Evolutionary conservation across 2,797 vertebrate genomes (phyloP).

Genomic region (Lerista edwardsae): DNA sequence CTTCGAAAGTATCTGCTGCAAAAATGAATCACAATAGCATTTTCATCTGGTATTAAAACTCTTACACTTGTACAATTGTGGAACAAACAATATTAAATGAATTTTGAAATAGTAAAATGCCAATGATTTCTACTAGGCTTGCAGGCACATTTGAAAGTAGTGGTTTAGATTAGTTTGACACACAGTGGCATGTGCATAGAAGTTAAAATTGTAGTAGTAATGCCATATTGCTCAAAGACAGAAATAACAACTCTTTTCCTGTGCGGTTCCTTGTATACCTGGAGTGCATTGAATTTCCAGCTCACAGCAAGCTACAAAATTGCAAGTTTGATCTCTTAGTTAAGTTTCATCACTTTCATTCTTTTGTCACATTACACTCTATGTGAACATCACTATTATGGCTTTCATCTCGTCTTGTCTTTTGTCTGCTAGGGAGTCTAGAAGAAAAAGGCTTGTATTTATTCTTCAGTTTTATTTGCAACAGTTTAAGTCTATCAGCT

Average conservation of each 20-base stretch:
- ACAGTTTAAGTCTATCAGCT: neutral
- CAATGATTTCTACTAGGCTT: conserved; percentile 23
- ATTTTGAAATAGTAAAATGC: conserved; percentile 23
- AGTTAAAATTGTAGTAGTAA: conserved; percentile 38
- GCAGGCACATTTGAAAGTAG: conserved; percentile 3
- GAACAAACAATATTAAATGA: conserved; percentile 35
- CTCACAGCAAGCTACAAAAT: conserved; percentile 25
- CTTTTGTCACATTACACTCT: neutral
- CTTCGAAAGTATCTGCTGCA: conserved; percentile 23
- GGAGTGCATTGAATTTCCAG: conserved; percentile 22
- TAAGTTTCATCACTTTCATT: conserved; percentile 27
- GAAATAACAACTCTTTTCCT: conserved; percentile 14
- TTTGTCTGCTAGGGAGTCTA: conserved; percentile 1
- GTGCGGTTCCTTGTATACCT: conserved; percentile 25
- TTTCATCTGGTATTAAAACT: conserved; percentile 28
- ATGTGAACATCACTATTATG: neutral
- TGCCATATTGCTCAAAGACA: neutral
- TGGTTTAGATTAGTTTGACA: conserved; percentile 28
- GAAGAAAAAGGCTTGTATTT: neutral
- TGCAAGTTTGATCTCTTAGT: conserved; percentile 16
- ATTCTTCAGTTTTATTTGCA: conserved; percentile 37
- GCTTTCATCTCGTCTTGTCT: neutral
- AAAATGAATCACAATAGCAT: conserved; percentile 27
- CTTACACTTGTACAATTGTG: neutral
- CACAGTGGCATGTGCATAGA: conserved; percentile 9